Conservation (phyloP, 2,113 vertebrate species). For the Poecilia latipinna region DNA sequence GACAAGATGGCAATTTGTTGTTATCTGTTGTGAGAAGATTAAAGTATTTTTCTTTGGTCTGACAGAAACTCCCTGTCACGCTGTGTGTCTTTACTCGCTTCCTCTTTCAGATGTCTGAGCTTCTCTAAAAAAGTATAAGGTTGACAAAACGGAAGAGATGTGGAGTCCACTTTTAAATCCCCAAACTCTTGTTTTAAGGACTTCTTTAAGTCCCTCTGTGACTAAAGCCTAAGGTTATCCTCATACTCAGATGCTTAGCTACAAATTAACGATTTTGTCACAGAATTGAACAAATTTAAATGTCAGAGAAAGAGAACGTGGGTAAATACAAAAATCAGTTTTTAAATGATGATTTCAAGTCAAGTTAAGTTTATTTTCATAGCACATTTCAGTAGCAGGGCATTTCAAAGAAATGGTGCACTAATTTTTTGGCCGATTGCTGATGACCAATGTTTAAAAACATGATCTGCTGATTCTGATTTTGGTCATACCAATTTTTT, state of each 20-base stretch:
- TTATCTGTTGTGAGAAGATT: slow-evolving; percentile 26
- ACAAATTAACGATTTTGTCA: background rate
- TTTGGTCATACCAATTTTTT: too few relatives aligned
- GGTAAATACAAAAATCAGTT: background rate
- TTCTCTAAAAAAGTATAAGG: slow-evolving; percentile 41
- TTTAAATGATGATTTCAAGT: background rate
- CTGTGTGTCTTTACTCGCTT: slow-evolving; percentile 56
- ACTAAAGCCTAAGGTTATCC: background rate
- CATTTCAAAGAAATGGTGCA: too few relatives aligned
- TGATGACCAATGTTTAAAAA: too few relatives aligned
- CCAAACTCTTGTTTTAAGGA: background rate
- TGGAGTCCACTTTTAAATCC: slow-evolving; percentile 9
- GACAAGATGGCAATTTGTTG: slow-evolving; percentile 24
- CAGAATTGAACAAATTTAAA: background rate
- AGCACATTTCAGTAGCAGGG: too few relatives aligned
- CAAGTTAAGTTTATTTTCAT: too few relatives aligned
- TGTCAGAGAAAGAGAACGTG: background rate
- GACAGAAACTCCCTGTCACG: slow-evolving; percentile 34
- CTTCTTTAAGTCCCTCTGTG: slow-evolving; percentile 11
- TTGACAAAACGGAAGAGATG: slow-evolving; percentile 29
- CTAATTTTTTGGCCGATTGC: too few relatives aligned
- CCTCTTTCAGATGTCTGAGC: slow-evolving; percentile 51
- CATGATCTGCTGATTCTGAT: too few relatives aligned
- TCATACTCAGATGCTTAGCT: background rate
- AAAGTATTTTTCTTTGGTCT: slow-evolving; percentile 1